Evolutionary conservation across 2,797 vertebrate genomes (phyloP).

Genomic region (Sebastes ruberrimus): DNA sequence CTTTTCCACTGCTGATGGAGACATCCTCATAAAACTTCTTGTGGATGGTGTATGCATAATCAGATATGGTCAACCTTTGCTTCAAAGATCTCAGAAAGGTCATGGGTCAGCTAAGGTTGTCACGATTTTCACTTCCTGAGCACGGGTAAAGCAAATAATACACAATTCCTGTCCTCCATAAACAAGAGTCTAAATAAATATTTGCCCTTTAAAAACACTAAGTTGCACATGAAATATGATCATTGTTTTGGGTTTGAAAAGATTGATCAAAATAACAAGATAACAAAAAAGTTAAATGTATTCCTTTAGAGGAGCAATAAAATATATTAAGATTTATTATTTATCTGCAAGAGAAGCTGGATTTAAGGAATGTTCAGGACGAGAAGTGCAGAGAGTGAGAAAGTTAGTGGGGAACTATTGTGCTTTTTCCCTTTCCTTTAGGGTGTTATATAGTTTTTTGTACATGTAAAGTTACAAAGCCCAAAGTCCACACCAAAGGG

Average conservation of each 20-base stretch:
- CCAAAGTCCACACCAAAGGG: no score
- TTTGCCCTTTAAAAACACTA: conserved; percentile 4
- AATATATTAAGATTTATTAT: not conserved
- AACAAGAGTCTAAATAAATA: not conserved
- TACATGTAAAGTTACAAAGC: no score
- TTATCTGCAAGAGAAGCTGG: not conserved
- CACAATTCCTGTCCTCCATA: not conserved
- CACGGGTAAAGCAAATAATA: not conserved
- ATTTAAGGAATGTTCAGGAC: not conserved
- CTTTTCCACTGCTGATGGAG: conserved; percentile 45
- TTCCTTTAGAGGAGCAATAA: not conserved
- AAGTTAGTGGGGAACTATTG: not conserved
- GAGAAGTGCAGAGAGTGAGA: not conserved
- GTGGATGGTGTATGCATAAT: not conserved
- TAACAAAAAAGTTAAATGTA: not conserved
- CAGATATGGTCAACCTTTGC: conserved; percentile 18
- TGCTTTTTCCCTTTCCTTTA: no score
- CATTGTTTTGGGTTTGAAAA: not conserved
- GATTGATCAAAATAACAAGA: not conserved
- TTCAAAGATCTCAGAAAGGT: conserved; percentile 19
- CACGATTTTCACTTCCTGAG: not conserved
- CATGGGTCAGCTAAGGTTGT: conserved; percentile 21
- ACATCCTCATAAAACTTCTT: conserved; percentile 43
- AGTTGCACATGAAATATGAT: not conserved
- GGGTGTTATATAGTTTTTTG: rapidly evolving